Percentiles rank a stretch among this genome's conserved stretches.
phyloP scores from a whole-genome alignment of 2,797 vertebrate genomes.

The Cyprinodon diabolis region DNA sequence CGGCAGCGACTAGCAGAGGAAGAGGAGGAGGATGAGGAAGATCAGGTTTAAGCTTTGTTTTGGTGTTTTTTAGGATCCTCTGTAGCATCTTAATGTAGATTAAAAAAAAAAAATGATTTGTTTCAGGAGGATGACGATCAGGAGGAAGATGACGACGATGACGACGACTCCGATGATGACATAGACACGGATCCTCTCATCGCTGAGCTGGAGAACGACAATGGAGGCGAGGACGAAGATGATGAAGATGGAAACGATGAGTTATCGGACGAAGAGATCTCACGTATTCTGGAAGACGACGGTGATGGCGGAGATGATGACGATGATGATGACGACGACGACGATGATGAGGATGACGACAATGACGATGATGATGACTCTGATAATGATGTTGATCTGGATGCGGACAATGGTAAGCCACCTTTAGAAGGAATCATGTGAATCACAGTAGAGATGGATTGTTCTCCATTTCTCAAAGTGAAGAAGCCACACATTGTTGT shows the following conservation, averaged over 20 bases:
- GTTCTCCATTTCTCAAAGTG: neutral
- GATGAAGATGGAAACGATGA: conserved; percentile 95
- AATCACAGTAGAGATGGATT: neutral
- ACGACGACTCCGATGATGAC: conserved; percentile 90
- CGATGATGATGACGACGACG: conserved; percentile 85
- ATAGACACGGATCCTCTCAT: conserved; percentile 93
- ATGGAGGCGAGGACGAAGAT: conserved; percentile 87
- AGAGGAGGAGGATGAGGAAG: conserved; percentile 97
- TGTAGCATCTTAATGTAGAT: neutral
- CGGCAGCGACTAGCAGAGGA: conserved; percentile 97
- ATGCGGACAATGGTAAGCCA: conserved; percentile 92
- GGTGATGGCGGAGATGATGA: conserved; percentile 90
- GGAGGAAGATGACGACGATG: conserved; percentile 92
- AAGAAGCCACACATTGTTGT: neutral
- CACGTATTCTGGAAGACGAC: conserved; percentile 90
- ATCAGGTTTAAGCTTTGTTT: conserved; percentile 84
- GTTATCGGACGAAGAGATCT: conserved; percentile 95
- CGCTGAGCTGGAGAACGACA: conserved; percentile 92
- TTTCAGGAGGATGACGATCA: conserved; percentile 91
- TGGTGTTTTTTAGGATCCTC: neutral
- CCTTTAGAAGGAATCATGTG: neutral
- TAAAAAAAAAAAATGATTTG: neutral
- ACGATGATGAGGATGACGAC: conserved; percentile 66
- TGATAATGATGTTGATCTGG: conserved; percentile 87
- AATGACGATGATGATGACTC: conserved; percentile 80